Conservation (phyloP, 2,113 vertebrate species). For the Tachysurus fulvidraco region DNA sequence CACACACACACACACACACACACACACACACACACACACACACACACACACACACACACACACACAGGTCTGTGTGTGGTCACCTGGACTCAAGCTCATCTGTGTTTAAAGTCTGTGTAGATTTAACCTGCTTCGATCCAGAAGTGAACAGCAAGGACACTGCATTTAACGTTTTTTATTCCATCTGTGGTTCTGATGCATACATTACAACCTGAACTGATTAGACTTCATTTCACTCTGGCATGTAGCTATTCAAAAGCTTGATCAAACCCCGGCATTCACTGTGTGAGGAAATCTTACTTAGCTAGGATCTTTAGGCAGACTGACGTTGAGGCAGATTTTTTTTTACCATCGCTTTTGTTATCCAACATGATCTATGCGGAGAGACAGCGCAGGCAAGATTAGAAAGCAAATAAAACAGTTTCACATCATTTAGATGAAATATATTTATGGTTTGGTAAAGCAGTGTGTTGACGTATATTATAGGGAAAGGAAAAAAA, state of each 20-base stretch:
- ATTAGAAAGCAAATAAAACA: not conserved
- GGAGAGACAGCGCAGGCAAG: not conserved
- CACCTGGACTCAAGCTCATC: not conserved
- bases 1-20: too few species aligned
- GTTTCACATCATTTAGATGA: not conserved
- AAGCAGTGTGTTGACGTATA: not conserved
- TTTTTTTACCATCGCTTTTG: not conserved
- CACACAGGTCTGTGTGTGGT: slow-evolving; percentile 22
- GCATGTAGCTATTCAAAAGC: not conserved
- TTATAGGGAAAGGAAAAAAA: not conserved
- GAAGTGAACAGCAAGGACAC: not conserved
- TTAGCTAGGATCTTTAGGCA: not conserved
- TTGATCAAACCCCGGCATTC: not conserved
- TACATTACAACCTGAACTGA: slow-evolving; percentile 4
- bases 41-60: too few species aligned
- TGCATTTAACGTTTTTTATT: not conserved
- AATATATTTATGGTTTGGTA: not conserved
- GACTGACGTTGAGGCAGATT: not conserved
- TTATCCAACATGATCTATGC: not conserved
- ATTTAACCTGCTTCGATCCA: not conserved
- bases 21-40: too few species aligned
- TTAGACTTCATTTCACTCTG: not conserved
- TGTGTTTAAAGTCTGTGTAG: slow-evolving; percentile 24
- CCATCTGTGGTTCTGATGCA: not conserved
- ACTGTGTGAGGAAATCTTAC: not conserved